phyloP scores from a whole-genome alignment of 2,888 invertebrate genomes.

The Phymatocera aterrima region DNA sequence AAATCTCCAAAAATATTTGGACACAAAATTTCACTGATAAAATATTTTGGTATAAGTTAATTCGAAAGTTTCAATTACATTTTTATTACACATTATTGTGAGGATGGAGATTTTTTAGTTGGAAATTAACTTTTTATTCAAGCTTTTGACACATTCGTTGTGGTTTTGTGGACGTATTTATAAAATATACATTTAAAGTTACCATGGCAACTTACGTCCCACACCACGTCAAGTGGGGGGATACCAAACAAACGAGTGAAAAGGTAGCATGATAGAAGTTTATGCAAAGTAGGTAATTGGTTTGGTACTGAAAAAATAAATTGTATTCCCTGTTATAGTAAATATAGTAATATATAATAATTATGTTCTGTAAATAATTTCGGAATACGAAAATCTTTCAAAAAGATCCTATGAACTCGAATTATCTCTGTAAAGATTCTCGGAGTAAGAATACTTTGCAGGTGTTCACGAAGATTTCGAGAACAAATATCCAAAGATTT shows the following conservation, averaged over 20 bases:
- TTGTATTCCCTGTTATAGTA: no score
- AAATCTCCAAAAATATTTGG: not conserved
- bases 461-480: no score
- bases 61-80: constrained; percentile 58
- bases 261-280: not conserved
- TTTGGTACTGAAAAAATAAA: no score
- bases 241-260: constrained; percentile 51
- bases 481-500: no score
- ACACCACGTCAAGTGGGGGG: constrained; percentile 54
- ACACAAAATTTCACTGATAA: not conserved
- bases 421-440: no score
- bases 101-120: constrained; percentile 56
- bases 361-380: no score
- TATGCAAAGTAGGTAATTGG: no score
- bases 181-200: constrained; percentile 53
- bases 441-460: no score
- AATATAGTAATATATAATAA: no score
- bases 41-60: not conserved
- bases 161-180: constrained; percentile 62
- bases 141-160: constrained; percentile 60
- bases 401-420: no score
- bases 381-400: no score
- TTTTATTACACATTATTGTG: constrained; percentile 62
- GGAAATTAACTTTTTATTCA: constrained; percentile 57
- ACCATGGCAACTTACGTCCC: constrained; percentile 54